Percentiles rank a stretch among this genome's conserved stretches.
Conservation (phyloP, 2,797 vertebrate species). For the Scleropages formosus region DNA sequence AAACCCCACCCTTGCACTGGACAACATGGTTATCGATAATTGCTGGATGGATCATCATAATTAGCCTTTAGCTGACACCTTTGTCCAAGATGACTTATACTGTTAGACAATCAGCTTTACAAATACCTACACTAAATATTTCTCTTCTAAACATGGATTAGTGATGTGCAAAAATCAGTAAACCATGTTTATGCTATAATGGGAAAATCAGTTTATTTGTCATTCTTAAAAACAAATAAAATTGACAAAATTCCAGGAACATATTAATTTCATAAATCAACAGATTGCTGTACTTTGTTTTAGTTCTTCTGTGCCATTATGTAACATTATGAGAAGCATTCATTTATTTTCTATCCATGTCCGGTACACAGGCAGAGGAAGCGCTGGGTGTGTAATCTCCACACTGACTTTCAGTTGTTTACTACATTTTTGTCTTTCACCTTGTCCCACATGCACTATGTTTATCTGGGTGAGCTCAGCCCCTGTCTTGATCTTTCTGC, state of each 20-base stretch:
- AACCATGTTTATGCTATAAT: background rate
- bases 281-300: background rate
- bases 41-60: no score
- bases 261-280: no score
- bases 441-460: slow-evolving; percentile 53
- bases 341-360: slow-evolving; percentile 65
- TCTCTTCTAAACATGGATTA: no score
- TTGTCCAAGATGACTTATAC: no score
- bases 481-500: slow-evolving; percentile 38
- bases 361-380: slow-evolving; percentile 63
- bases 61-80: no score
- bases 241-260: no score
- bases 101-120: no score
- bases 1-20: no score
- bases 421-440: slow-evolving; percentile 35
- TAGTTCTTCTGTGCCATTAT: background rate
- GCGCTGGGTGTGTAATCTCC: slow-evolving; percentile 68
- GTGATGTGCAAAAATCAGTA: no score
- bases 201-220: background rate
- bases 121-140: no score
- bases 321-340: background rate
- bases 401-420: slow-evolving; percentile 61
- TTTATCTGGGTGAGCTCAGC: slow-evolving; percentile 58
- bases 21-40: no score
- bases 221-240: background rate